These are phyloP conservation scores for Tigriopus californicus DNA, from an alignment of 2,888 invertebrate species.

Conservation along the genomic window DNA sequence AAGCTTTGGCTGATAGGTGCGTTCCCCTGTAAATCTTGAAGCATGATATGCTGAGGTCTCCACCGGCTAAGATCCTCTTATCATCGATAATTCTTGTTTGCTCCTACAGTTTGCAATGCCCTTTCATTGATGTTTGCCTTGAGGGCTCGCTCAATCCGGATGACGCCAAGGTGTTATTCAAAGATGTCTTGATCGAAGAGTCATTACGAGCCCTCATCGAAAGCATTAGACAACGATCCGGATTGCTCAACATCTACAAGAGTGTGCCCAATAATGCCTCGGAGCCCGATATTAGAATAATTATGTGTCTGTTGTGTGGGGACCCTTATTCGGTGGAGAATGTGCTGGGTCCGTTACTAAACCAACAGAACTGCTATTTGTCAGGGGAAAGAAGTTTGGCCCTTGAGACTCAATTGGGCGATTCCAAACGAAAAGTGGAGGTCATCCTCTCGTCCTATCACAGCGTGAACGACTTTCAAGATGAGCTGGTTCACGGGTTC, in stretches of 20 bases:
- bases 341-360: constrained; percentile 64
- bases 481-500: constrained; percentile 82
- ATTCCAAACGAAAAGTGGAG: constrained; percentile 54
- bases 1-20: not conserved
- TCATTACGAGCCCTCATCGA: constrained; percentile 53
- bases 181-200: constrained; percentile 31
- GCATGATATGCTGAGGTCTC: too few species aligned
- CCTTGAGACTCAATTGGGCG: constrained; percentile 76
- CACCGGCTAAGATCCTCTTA: too few species aligned
- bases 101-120: constrained; percentile 49
- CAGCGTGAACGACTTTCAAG: constrained; percentile 73
- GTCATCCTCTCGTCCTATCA: constrained; percentile 85
- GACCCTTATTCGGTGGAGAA: constrained; percentile 80
- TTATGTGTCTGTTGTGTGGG: constrained; percentile 90
- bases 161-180: constrained; percentile 21
- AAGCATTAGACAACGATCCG: constrained; percentile 56
- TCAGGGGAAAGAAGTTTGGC: constrained; percentile 71
- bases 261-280: constrained; percentile 27
- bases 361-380: constrained; percentile 67
- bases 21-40: too few species aligned
- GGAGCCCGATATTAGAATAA: constrained; percentile 38
- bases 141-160: constrained; percentile 13
- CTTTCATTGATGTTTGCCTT: constrained; percentile 52
- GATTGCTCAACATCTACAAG: constrained; percentile 48
- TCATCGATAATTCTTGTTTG: too few species aligned